Evolutionary conservation across 2,113 vertebrate genomes (phyloP), one percentile per base, ranked within the genome.

Genomic region (Phrynosoma platyrhinos): DNA sequence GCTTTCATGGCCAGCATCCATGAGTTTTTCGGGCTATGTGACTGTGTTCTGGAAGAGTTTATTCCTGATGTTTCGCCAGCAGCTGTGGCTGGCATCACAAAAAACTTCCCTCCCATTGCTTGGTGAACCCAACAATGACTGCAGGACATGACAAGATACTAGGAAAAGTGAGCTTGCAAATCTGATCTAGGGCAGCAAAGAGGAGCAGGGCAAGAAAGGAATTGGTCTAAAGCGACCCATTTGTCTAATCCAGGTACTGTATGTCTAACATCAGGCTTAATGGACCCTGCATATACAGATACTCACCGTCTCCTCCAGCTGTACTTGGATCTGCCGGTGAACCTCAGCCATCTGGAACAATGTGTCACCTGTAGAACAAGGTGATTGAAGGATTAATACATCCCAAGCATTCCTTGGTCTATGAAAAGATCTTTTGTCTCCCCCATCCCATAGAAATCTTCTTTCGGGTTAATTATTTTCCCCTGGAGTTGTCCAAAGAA

Each of bases 271-370:
- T n/a, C 12, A 62, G 55, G 79, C 6, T 25, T 1, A 66, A 42
- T 40, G 30, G 25, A 13, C 32, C 27, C 62, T 3, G 55, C 62
- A 21, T 21, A 27, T 52, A 36, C 5, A 47, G 62, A 42, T 69
- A 94, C 97, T 97, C 85, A 98, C 98, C 94, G 97, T 97, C 36
- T 98, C 98, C 66, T 98, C 97, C 94, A 98, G 94, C 90, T 98
- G 97, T 83, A 98, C 97, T 94, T 98, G 98, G 66, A 98, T 98
- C 96, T 98, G 97, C 53, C 97, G 95, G 95, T 98, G 97, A 8
- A 98, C 98, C 94, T 98, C 98, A 1, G 98, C 98, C 97, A 98
- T 98, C 94, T 98, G 98, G 93, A 98, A 98, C 89, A 98, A 87
- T 1, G 97, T 98, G 92, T 98, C 97, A 77, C 98, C 98, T 98